Base-by-base conservation (phyloP, 2,888 invertebrate species). In the Hydropsyche betteni region DNA sequence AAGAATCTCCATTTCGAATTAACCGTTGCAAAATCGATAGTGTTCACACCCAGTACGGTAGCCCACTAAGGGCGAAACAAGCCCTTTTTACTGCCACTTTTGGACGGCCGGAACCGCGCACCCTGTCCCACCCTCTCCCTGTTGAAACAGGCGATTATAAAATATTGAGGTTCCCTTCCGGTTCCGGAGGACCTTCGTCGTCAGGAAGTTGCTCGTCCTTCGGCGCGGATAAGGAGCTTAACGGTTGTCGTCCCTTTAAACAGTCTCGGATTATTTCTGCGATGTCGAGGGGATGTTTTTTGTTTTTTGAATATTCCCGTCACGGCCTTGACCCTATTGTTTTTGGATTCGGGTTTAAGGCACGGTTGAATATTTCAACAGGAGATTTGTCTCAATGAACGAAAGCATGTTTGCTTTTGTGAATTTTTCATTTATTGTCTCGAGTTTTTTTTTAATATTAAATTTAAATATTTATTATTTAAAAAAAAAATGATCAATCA, bases 201-300 rank as follows among this genome's bases (percentile, higher is more conserved):
- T 64, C 36, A 7, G 34, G 36, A 12, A 36, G 64, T 34, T 36
- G n/a, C 44, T 44, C 44, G 44, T 44, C 44, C 36, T 36, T 36
- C 64, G 34, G n/a, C 8, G 1, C 16, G 64, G 64, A 33, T 64
- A 64, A 64, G 64, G 36, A 64, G 64, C 64, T 64, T 64, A 64
- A 64, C 64, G n/a, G 16, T 16, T 8, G 36, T 64, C 6, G 44
- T 8, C 36, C 36, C 64, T 34, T 64, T 64, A 24, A 36, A 36
- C 64, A 64, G 34, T 33, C 36, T 64, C 10, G 34, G 34, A 64
- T 64, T 64, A 64, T 64, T 64, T 64, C 64, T 34, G 34, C 64
- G 64, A 34, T 36, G 36, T 64, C 64, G 64, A 14, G 5, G 55
- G 16, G 12, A 12, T 55, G 12, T 55, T 55, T 16, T 14, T 44